Base-by-base conservation (phyloP, 2,113 vertebrate species). In the Pseudois nayaur region DNA sequence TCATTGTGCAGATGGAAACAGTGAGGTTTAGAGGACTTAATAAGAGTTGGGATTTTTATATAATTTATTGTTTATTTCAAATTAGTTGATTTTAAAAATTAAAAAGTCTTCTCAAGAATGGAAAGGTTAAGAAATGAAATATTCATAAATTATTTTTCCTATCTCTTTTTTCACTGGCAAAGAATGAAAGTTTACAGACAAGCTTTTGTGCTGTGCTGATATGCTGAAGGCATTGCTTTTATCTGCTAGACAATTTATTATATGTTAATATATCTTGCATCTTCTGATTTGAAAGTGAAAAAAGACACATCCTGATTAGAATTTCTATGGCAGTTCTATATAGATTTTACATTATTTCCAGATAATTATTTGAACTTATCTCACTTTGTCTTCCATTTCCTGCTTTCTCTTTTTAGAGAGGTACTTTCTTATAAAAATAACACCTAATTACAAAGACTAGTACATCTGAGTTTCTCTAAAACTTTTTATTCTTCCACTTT, bases 311-410 rank as follows among this genome's bases (percentile, higher is more conserved):
- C 6, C 3, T 62, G n/a, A 67, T 82, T 90, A 87, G 17, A 90
- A 83, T 92, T 54, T 87, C 48, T 19, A 2, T 79, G 50, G 74
- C 50, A 50, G 6, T 33, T 45, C 33, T 84, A 19, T 31, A 82
- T 27, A 74, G 31, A 79, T 36, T 71, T 87, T 87, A 64, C 55
- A 78, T 94, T 90, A 86, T 87, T 89, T 23, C 23, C 17, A 71
- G 27, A 79, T 92, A 92, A 43, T 96, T 89, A 71, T 87, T 90
- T 96, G 85, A 92, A 36, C 33, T 94, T 17, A 52, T 92, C 40
- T 74, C 17, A 82, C 0, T 76, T 92, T 92, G 14, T 67, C 89
- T 94, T 83, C 31, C 36, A 40, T 87, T 78, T 82, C 5, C 2
- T 87, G 21, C 9, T 90, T 96, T 94, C 15, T 60, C 78, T 92